Evolutionary conservation across 1,140 invertebrate species (phyloP), one percentile per base, ranked within the genome.

Genomic region (Idris sp.): DNA sequence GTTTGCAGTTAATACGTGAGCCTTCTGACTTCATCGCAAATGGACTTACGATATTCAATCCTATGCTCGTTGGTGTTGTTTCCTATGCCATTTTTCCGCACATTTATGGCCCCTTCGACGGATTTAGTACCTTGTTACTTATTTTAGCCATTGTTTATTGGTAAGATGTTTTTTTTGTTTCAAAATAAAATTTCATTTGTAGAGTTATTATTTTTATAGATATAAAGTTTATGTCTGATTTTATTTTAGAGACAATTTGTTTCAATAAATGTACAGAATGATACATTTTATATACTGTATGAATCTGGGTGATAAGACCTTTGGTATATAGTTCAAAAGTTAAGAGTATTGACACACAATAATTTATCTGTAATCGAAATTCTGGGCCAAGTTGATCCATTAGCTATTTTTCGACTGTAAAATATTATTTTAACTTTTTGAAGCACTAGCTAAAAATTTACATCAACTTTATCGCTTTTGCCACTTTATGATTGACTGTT

Each of bases 41-140:
- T 28, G 88, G 88, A 28, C 53, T 88, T 31, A 87, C 86, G 1
- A 79, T 86, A 0, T 87, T 80, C 43, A 89, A 89, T 75, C 86
- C 87, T 2, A 28, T 88, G 2, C 75, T 89, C n/a, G 78, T 88
- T 13, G 88, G 87, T 0, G 74, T 74, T 0, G 77, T 88, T 9
- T 87, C 87, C 0, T 82, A 81, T 31, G 48, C 58, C 3, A 33
- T 86, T 9, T 74, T 85, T 46, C 83, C 83, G 2, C 71, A 71
- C 9, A 9, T 84, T 16, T 88, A 84, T 46, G 83, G 82, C 0
- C 16, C 46, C 2, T 83, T 83, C 18, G 84, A 86, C 43, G 41
- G 74, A 9, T 83, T 84, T 15, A 79, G 78, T 16, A 56, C 75
- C 0, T 36, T 83, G 1, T 41, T 84, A 18, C 65, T 79, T 15